These are phyloP conservation scores for Sphaerodactylus townsendi DNA, from an alignment of 2,113 vertebrate species.

Conservation along the genomic window DNA sequence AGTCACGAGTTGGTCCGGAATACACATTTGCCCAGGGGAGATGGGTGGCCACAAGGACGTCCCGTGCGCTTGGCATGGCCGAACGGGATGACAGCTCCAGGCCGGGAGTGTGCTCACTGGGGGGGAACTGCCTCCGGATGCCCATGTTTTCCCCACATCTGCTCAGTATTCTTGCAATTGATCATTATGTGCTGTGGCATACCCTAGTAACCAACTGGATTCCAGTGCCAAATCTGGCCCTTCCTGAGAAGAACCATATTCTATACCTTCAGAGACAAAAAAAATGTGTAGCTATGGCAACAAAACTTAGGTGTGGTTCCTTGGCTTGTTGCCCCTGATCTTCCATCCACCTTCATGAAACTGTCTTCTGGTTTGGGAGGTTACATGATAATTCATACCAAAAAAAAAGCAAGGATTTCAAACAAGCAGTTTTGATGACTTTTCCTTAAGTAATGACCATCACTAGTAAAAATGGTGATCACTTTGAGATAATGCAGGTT, in stretches of 20 bases:
- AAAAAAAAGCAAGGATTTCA: not conserved
- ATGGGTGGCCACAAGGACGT: too few species aligned
- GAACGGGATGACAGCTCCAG: too few species aligned
- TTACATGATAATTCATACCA: not conserved
- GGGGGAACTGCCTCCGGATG: too few species aligned
- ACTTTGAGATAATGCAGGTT: not conserved
- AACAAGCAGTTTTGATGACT: not conserved
- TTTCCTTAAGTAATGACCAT: not conserved
- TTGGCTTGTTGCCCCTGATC: too few species aligned
- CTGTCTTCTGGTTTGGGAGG: not conserved
- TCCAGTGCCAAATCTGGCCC: not conserved
- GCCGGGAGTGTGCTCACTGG: too few species aligned
- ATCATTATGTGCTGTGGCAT: not conserved
- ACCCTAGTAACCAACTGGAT: not conserved
- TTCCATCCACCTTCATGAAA: not conserved
- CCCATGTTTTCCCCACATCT: too few species aligned
- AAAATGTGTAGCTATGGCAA: too few species aligned
- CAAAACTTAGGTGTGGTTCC: too few species aligned
- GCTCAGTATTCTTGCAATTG: not conserved
- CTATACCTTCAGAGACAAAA: not conserved
- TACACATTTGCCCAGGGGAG: too few species aligned
- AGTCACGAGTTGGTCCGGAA: too few species aligned
- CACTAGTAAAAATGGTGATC: not conserved
- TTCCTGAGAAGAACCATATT: not conserved
- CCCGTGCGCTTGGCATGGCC: too few species aligned